Evolutionary conservation across 2,797 vertebrate genomes (phyloP).

Genomic region (Karalla daura): DNA sequence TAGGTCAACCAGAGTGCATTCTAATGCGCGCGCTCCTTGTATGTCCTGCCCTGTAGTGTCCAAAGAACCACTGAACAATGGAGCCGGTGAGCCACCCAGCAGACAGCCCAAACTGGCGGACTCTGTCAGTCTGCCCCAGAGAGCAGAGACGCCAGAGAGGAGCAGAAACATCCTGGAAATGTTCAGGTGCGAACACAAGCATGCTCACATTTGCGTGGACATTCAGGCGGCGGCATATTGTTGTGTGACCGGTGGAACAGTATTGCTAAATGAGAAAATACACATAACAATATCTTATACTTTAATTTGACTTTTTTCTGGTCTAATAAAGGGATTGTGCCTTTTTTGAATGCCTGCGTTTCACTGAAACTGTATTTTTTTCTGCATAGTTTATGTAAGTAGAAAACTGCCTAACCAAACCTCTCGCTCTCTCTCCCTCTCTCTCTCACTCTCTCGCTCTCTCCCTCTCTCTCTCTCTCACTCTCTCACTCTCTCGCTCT

Average conservation of each 20-base stretch:
- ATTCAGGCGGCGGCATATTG: too few species aligned
- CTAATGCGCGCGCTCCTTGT: neutral
- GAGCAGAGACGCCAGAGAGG: neutral
- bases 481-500: too few species aligned
- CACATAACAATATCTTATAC: neutral
- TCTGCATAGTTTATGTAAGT: too few species aligned
- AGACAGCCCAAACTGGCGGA: neutral
- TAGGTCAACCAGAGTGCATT: neutral
- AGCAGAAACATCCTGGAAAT: slow-evolving; percentile 13
- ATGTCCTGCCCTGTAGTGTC: neutral
- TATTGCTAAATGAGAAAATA: neutral
- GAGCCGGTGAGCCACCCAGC: neutral
- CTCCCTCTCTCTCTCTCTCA: too few species aligned
- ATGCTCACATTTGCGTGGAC: neutral
- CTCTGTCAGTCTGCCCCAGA: neutral
- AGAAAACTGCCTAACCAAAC: too few species aligned
- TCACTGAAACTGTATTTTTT: too few species aligned
- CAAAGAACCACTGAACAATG: neutral
- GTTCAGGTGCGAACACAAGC: slow-evolving; percentile 60
- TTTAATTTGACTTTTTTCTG: too few species aligned
- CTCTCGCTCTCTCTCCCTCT: too few species aligned
- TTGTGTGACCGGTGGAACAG: neutral
- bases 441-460: too few species aligned
- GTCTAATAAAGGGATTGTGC: too few species aligned
- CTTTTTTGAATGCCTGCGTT: too few species aligned